Percentiles rank a stretch among this genome's conserved stretches.
These are phyloP conservation scores for Cervus canadensis DNA, from an alignment of 2,113 vertebrate genomes.

Conservation along the genomic window DNA sequence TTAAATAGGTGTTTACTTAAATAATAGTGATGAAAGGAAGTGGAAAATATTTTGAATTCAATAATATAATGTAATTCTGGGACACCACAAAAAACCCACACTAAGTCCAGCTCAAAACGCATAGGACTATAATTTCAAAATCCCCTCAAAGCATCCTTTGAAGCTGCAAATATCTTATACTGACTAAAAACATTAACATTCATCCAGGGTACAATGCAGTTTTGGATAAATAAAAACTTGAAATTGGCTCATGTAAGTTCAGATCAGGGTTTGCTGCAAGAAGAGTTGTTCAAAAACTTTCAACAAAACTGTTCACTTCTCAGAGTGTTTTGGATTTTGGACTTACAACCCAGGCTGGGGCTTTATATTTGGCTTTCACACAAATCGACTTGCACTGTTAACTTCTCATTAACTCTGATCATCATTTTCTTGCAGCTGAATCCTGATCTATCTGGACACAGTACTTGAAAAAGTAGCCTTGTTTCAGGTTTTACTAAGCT, in stretches of 20 bases:
- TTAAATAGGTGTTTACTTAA: not conserved
- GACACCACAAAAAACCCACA: not conserved
- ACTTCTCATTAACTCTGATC: slow-evolving; percentile 23
- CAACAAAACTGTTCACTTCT: not conserved
- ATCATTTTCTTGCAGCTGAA: slow-evolving; percentile 53
- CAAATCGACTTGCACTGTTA: not conserved
- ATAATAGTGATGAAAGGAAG: not conserved
- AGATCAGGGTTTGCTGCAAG: not conserved
- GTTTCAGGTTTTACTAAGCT: slow-evolving; percentile 3
- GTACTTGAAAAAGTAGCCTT: slow-evolving; percentile 57
- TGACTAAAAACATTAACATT: not conserved
- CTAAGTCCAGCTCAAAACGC: not conserved
- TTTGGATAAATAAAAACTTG: not conserved
- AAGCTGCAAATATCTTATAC: not conserved
- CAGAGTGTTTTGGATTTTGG: not conserved
- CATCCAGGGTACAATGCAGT: not conserved
- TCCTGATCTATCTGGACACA: slow-evolving; percentile 30
- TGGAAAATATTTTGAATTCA: not conserved
- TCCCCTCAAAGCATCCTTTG: not conserved
- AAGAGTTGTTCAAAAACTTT: not conserved
- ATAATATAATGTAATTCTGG: not conserved
- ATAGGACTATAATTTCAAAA: not conserved
- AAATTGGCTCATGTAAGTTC: not conserved
- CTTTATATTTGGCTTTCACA: not conserved
- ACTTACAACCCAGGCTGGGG: not conserved